Percentiles rank a stretch among this genome's conserved stretches.
Conservation (phyloP, 53 echinoderm and acorn worm species). For the Apostichopus leukothele region DNA sequence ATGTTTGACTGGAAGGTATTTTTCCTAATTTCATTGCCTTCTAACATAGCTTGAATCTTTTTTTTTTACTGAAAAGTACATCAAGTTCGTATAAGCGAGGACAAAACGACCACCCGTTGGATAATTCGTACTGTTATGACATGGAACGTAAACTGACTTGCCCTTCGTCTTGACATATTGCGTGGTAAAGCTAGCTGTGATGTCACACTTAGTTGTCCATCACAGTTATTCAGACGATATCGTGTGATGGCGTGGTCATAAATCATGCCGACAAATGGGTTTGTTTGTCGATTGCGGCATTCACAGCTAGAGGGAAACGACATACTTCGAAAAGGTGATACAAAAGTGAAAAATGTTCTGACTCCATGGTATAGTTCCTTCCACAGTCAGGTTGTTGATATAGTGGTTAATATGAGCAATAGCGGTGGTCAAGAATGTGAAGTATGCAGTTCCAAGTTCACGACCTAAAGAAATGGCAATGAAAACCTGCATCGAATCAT, state of each 20-base stretch:
- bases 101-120: conserved; percentile 46
- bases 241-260: conserved; percentile 8
- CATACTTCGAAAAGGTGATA: conserved; percentile 33
- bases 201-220: conserved; percentile 44
- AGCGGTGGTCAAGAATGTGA: conserved; percentile 18
- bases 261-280: conserved; percentile 39
- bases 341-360: neutral
- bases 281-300: conserved; percentile 39
- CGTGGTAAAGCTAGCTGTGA: conserved; percentile 30
- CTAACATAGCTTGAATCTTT: neutral
- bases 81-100: conserved; percentile 25
- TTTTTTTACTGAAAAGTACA: neutral
- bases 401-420: conserved; percentile 31
- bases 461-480: neutral
- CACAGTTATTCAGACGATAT: conserved; percentile 8
- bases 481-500: too few species aligned
- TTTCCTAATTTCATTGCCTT: too few species aligned
- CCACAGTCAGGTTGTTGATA: neutral
- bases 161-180: conserved; percentile 32
- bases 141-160: conserved; percentile 34
- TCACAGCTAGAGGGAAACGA: conserved; percentile 22
- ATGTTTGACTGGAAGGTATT: too few species aligned
- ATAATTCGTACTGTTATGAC: conserved; percentile 41
- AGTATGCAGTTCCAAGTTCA: conserved; percentile 16
- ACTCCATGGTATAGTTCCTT: neutral